phyloP scores from a whole-genome alignment of 2,113 vertebrate species.

The Callaeas wilsoni region DNA sequence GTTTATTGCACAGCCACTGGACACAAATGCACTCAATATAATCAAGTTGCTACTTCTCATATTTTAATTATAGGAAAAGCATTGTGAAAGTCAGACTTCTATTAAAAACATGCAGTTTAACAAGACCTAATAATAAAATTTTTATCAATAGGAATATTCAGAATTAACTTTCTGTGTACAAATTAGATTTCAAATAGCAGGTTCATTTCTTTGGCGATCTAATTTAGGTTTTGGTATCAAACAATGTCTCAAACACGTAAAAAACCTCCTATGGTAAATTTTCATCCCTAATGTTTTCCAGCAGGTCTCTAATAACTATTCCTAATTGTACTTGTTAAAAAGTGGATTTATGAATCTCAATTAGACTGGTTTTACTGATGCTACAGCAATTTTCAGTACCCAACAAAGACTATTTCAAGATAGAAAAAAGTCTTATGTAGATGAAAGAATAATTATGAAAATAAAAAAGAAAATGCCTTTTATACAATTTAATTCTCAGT shows the following conservation, averaged over 20 bases:
- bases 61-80: slow-evolving; percentile 61
- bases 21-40: slow-evolving; percentile 27
- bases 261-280: slow-evolving; percentile 56
- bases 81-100: slow-evolving; percentile 29
- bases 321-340: slow-evolving; percentile 77
- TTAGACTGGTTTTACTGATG: slow-evolving; percentile 61
- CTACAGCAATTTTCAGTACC: slow-evolving; percentile 39
- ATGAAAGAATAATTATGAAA: slow-evolving; percentile 68
- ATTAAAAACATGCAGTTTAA: slow-evolving; percentile 47
- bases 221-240: slow-evolving; percentile 58
- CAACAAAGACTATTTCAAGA: slow-evolving; percentile 34
- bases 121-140: slow-evolving; percentile 47
- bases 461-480: slow-evolving; percentile 59
- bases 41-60: slow-evolving; percentile 29
- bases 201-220: slow-evolving; percentile 58
- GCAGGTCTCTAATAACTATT: slow-evolving; percentile 71
- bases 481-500: slow-evolving; percentile 44
- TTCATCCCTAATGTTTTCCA: slow-evolving; percentile 64
- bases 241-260: slow-evolving; percentile 52
- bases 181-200: slow-evolving; percentile 55
- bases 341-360: slow-evolving; percentile 74
- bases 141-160: slow-evolving; percentile 61
- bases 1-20: slow-evolving; percentile 42
- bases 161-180: slow-evolving; percentile 62
- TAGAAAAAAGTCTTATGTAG: slow-evolving; percentile 50